Base-by-base conservation (phyloP, 2,888 invertebrate species). In the Biston betularia region DNA sequence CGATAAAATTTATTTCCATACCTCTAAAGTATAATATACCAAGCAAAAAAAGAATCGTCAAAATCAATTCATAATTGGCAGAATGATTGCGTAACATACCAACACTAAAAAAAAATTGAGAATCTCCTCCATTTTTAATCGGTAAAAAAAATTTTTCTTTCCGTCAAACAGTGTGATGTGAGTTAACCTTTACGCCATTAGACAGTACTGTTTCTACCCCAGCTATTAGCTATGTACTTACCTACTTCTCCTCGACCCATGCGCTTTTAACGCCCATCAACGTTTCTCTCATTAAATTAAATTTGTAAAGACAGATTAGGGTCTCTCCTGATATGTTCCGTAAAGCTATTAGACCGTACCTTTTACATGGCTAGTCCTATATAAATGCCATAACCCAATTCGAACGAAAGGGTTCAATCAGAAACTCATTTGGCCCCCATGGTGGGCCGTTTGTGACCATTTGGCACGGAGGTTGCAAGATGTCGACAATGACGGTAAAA, bases 401-500 rank as follows among this genome's bases (percentile, higher is more conserved):
- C 65, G 65, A 66, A 68, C 68, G 68, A 74, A 76, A 73, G 75
- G 77, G 79, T 76, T 76, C 76, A 84, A 83, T 83, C 83, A 83
- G 79, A 83, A 83, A 79, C 74, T 78, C 82, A 79, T 83, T 84
- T 81, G 72, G 72, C 75, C 65, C 55, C 66, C 63, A 70, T 68
- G 69, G 72, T 65, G 52, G 66, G 66, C 66, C 69, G 65, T 71
- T 71, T 72, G 64, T 64, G 66, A 60, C 69, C 69, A 71, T 71
- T 72, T 65, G 65, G 69, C 65, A 64, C 62, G 68, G 65, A 68
- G 68, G 63, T 67, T 49, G 63, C 65, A 69, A 76, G 75, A 75
- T 77, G 77, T 73, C 73, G 65, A 73, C 60, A 71, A 71, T 68
- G 69, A 40, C 62, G 71, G 62, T 71, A 71, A 74, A 73, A 74